These are phyloP conservation scores for Cataglyphis livida DNA, from an alignment of 2,888 invertebrate genomes.

Conservation along the genomic window DNA sequence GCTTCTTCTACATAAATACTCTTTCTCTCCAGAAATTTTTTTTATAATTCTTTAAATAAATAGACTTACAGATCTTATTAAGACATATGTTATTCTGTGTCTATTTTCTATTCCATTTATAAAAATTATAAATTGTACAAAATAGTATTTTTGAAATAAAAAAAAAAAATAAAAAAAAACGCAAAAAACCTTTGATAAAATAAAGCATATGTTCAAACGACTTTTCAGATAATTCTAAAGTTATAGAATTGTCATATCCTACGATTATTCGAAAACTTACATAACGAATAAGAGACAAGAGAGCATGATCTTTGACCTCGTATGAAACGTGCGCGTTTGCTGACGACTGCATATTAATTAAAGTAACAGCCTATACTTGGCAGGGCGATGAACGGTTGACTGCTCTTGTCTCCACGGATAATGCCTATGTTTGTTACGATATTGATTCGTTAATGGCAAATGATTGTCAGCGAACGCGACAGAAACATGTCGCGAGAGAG, in stretches of 20 bases:
- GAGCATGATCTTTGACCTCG: conserved; percentile 35
- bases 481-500: background rate
- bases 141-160: background rate
- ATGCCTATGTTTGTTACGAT: conserved; percentile 68
- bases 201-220: background rate
- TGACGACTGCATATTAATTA: conserved; percentile 69
- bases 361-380: conserved; percentile 53
- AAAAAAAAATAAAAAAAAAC: background rate
- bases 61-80: background rate
- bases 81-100: background rate
- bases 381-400: conserved; percentile 69
- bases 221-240: background rate
- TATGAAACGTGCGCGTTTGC: conserved; percentile 33
- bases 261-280: conserved; percentile 26
- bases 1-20: background rate
- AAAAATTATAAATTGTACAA: background rate
- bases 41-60: background rate
- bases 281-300: conserved; percentile 11
- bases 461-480: conserved; percentile 21
- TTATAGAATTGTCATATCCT: conserved; percentile 2
- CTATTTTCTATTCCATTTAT: background rate
- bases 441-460: conserved; percentile 63
- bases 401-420: conserved; percentile 72
- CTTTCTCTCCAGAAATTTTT: background rate
- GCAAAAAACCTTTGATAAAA: background rate